Conservation (phyloP, 2,113 vertebrate species). For the Pangasianodon gigas region DNA sequence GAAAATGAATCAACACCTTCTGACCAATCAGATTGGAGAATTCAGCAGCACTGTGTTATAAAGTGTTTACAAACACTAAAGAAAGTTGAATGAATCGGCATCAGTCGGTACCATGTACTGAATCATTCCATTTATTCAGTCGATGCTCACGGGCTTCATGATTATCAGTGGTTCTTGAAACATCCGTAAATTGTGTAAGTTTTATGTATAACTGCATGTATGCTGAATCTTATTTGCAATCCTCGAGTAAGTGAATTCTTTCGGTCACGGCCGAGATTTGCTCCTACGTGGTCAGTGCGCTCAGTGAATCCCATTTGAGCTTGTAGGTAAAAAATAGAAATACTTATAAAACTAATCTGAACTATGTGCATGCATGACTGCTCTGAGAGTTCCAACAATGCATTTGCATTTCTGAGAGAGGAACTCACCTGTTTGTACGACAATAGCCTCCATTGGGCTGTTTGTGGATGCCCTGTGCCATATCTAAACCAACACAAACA, state of each 20-base stretch:
- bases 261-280: no score
- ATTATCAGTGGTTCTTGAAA: not conserved
- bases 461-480: conserved; percentile 93
- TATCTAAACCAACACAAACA: conserved; percentile 77
- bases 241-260: not conserved
- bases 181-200: not conserved
- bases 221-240: not conserved
- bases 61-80: not conserved
- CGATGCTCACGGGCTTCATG: not conserved
- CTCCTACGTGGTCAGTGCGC: not conserved
- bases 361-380: not conserved
- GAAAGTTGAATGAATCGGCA: not conserved
- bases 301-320: not conserved
- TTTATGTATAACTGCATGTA: not conserved
- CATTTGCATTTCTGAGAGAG: not conserved
- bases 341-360: not conserved
- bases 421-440: conserved; percentile 80
- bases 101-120: not conserved
- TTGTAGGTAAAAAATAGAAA: not conserved
- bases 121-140: not conserved
- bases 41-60: not conserved
- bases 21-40: no score
- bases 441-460: conserved; percentile 87
- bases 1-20: no score
- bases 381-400: not conserved